Evolutionary conservation across 2,888 invertebrate species (phyloP), one percentile per base, ranked within the genome.

Genomic region (Esperia sulphurella): DNA sequence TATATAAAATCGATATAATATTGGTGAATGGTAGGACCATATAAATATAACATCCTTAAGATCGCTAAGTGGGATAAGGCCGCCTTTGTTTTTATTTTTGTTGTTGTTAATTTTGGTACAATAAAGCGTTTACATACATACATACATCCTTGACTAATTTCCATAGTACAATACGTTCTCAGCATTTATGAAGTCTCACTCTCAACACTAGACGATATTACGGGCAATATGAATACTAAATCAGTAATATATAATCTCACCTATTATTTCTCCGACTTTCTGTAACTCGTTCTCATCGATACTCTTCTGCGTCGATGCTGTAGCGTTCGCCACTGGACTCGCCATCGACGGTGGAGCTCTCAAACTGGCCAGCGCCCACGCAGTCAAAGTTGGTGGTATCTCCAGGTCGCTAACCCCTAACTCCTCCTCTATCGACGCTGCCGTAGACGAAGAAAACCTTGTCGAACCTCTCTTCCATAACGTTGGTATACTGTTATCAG

Each of bases 391-490:
- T 6, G 90, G 86, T 9, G 91, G 91, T 51, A 91, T 86, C 54
- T 86, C 84, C 58, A 88, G 63, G 29, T 85, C 84, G 45, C 71
- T 74, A 1, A 71, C 51, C 28, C 71, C 74, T 6, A 68, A 60
- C 41, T 75, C 72, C 3, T 58, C 62, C 47, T 79, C 83, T 6
- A 70, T 57, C 8, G 79, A 64, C 7, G 56, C 60, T 3, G 71
- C 65, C 9, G 83, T 76, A 12, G 85, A 71, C 7, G 81, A 67
- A 1, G 70, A 68, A 56, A 71, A 90, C 53, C 83, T 90, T 3
- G 82, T 84, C 0, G 90, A 91, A 10, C 91, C 91, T 55, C 91
- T 74, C 60, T 91, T 91, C 68, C 83, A 79, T 49, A 90, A 59
- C 28, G 84, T 75, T 5, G 89, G 84, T 44, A 90, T 89, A n/a